Evolutionary conservation across 2,888 invertebrate genomes (phyloP), one percentile per base, ranked within the genome.

Genomic region (Venustoraphidia nigricollis): DNA sequence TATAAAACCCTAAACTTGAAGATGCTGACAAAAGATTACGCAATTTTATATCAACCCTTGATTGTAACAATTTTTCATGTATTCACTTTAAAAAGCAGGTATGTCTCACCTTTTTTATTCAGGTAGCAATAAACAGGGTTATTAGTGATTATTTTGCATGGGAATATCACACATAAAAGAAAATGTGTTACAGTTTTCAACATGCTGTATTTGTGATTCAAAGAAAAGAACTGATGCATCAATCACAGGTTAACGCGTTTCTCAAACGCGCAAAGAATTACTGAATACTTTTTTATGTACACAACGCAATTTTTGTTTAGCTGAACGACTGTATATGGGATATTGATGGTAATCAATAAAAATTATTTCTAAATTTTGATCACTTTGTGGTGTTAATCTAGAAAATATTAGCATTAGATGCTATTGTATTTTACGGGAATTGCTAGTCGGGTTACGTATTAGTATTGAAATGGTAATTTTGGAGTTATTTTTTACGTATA

Each of bases 301-400:
- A 6, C 1, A 6, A 6, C 27, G 27, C 6, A 3, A 27, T 3
- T 27, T 27, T 27, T 27, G 17, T 27, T 27, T 6, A 27, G 27
- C 6, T 27, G 27, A 6, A 27, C 27, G 27, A 27, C 27, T 27
- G 27, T 27, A 27, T 6, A 27, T 27, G 27, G 6, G 6, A 27
- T 6, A 27, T 27, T 27, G 9, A n/a, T 14, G 14, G 40, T 46
- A 46, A 46, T 46, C 46, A 46, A 46, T 46, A 46, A 46, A 46
- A 46, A 46, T 46, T 46, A 46, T 46, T 46, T 46, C 35, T 13
- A 41, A 35, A 46, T 46, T 46, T 46, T 14, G 39, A 41, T 27
- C 41, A 39, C 35, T 46, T 46, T 46, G 46, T 40, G 46, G 46
- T 34, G 35, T 35, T 40, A 46, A 46, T 46, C 46, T 40, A 40